phyloP scores from a whole-genome alignment of 2,888 invertebrate species.

The Dugesia japonica region DNA sequence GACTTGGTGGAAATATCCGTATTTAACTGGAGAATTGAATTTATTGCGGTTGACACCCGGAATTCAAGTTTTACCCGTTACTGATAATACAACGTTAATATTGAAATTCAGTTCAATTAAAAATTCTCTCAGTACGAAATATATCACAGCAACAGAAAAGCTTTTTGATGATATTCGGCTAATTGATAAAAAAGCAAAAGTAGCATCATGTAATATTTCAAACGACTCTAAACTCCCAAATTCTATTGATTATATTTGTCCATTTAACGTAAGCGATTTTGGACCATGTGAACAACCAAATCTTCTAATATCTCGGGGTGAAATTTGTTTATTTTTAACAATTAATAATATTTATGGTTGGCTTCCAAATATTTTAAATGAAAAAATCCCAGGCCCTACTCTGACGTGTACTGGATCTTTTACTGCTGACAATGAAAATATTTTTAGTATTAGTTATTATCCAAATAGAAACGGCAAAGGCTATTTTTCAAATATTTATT shows the following conservation, averaged over 20 bases:
- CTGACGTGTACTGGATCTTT: neutral
- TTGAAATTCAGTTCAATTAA: neutral
- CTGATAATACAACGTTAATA: neutral
- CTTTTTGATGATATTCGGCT: neutral
- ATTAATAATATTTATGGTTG: neutral
- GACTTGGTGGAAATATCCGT: neutral
- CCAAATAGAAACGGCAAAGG: neutral
- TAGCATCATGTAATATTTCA: neutral
- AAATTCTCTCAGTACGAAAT: neutral
- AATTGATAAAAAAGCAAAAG: neutral
- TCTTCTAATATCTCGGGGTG: neutral
- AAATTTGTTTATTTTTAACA: neutral
- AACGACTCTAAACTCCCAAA: neutral
- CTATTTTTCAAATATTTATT: neutral
- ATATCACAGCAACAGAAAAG: neutral
- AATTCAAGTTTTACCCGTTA: neutral
- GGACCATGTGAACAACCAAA: neutral
- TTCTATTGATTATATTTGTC: neutral
- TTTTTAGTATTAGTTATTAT: neutral
- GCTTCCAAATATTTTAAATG: neutral
- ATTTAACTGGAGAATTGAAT: neutral
- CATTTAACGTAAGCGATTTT: neutral
- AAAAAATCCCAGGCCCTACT: neutral
- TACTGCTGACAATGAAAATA: neutral
- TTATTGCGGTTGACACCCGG: neutral